Evolutionary conservation across 2,888 invertebrate genomes (phyloP).

Genomic region (Caenorhabditis zanzibari): DNA sequence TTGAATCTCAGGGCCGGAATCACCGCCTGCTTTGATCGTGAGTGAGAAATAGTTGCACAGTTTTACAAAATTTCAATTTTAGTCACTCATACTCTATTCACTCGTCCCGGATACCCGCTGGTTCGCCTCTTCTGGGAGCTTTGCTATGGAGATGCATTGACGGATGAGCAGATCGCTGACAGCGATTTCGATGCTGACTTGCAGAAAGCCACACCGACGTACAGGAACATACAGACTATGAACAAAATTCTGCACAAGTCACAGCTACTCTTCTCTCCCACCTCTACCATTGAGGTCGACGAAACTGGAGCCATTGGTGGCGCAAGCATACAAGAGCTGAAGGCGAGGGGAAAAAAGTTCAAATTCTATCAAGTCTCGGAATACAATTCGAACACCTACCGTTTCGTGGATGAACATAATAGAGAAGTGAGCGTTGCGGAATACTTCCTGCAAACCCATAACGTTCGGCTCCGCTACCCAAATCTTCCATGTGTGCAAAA

Average conservation of each 20-base stretch:
- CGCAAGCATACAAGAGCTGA: neutral
- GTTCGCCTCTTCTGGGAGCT: conserved; percentile 31
- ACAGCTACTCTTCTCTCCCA: neutral
- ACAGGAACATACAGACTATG: neutral
- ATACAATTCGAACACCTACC: too few species aligned
- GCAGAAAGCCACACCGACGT: neutral
- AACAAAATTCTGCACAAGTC: neutral
- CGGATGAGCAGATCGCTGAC: conserved; percentile 15
- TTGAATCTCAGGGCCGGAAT: conserved; percentile 24
- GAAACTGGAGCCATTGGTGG: neutral
- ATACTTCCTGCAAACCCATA: neutral
- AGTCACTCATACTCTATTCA: conserved; percentile 28
- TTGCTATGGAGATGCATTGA: neutral
- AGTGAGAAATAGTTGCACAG: neutral
- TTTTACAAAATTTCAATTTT: too few species aligned
- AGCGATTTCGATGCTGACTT: neutral
- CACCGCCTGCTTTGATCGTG: conserved; percentile 33
- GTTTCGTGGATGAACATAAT: neutral
- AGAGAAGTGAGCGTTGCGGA: neutral
- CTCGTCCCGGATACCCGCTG: conserved; percentile 27
- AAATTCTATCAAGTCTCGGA: conserved; percentile 7
- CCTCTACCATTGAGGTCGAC: neutral
- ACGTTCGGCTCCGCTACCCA: conserved; percentile 21
- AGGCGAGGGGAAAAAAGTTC: neutral
- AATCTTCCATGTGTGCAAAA: conserved; percentile 20